These are phyloP conservation scores for Aegotheles bennettii DNA, from an alignment of 2,113 vertebrate species.

Conservation along the genomic window DNA sequence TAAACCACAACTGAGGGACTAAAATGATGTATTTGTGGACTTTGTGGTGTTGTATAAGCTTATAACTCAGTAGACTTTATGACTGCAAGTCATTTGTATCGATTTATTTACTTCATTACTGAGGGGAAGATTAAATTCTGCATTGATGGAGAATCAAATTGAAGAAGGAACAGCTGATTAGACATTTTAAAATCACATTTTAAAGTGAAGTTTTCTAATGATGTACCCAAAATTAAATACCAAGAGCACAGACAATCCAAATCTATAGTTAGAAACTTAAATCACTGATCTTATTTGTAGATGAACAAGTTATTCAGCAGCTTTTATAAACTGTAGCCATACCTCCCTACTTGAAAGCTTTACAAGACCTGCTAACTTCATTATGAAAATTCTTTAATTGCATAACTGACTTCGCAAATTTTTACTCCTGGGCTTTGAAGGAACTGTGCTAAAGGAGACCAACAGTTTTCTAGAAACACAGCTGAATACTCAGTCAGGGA, in stretches of 20 bases:
- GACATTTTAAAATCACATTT: background rate
- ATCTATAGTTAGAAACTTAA: background rate
- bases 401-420: background rate
- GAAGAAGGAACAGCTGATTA: background rate
- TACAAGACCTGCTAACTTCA: background rate
- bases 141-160: background rate
- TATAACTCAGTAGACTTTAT: background rate
- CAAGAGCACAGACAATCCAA: background rate
- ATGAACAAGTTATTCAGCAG: background rate
- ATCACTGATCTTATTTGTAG: background rate
- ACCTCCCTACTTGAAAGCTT: background rate
- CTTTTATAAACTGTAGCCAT: background rate
- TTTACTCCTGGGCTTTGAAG: background rate
- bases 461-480: background rate
- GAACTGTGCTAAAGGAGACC: background rate
- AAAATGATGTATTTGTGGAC: background rate
- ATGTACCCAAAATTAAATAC: background rate
- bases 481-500: background rate
- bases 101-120: conserved; percentile 35
- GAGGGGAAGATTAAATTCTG: background rate
- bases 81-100: conserved; percentile 8
- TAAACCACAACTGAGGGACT: background rate
- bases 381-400: background rate
- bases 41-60: background rate
- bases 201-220: background rate